Evolutionary conservation across 2,113 vertebrate species (phyloP).

Genomic region (Macquaria australasica): DNA sequence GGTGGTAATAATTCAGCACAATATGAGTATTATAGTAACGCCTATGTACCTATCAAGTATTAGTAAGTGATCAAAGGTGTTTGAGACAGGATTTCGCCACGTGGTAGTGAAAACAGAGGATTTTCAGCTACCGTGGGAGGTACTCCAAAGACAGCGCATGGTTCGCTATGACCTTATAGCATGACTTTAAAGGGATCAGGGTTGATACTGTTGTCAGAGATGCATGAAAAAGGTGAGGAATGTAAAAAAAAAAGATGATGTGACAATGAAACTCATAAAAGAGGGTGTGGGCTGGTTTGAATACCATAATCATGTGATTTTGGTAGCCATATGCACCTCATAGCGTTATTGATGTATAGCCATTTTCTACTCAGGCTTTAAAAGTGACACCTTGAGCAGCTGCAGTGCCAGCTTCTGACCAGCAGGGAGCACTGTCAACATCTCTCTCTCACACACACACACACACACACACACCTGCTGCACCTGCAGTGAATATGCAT

Average conservation of each 20-base stretch:
- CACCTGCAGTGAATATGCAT: slow-evolving; percentile 77
- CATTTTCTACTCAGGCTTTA: slow-evolving; percentile 80
- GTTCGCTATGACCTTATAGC: slow-evolving; percentile 25
- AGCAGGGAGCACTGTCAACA: slow-evolving; percentile 76
- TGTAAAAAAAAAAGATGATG: slow-evolving; percentile 1
- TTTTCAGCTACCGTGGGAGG: slow-evolving; percentile 7
- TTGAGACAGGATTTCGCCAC: slow-evolving; percentile 17
- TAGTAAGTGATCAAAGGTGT: slow-evolving; percentile 40
- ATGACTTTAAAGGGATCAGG: slow-evolving; percentile 51
- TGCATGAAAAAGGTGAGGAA: slow-evolving; percentile 35
- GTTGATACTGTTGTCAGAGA: slow-evolving; percentile 23
- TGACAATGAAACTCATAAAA: background rate
- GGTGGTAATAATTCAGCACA: slow-evolving; percentile 61
- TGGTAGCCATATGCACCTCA: slow-evolving; percentile 65
- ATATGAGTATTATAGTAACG: slow-evolving; percentile 62
- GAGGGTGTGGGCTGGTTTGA: background rate
- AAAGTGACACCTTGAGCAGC: slow-evolving; percentile 61
- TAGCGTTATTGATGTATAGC: slow-evolving; percentile 60
- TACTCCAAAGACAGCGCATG: slow-evolving; percentile 51
- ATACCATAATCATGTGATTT: slow-evolving; percentile 3
- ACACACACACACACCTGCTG: slow-evolving; percentile 54
- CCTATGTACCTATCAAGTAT: slow-evolving; percentile 58
- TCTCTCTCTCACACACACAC: too few relatives aligned
- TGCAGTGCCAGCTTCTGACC: slow-evolving; percentile 70
- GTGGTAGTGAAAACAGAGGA: background rate